Base-by-base conservation (phyloP, 1,140 invertebrate genomes). In the Drosophila kepulauana region DNA sequence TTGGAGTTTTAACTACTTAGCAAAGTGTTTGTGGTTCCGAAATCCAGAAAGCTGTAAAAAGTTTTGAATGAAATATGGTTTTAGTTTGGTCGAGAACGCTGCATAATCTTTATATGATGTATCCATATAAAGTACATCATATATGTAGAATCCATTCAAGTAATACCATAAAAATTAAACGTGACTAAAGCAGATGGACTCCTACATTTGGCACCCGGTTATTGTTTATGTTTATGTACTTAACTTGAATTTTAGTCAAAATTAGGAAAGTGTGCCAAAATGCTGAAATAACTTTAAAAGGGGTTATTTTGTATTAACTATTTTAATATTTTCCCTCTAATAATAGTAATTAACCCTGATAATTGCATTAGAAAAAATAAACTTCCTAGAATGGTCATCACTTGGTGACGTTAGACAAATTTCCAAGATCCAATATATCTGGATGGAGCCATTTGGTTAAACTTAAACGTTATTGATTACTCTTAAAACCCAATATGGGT, bases 21-120 rank as follows among this genome's bases (percentile, higher is more conserved):
- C 20, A 25, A 25, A 25, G 3, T 3, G 20, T 25, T 25, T 25
- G 20, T 25, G 20, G 20, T 25, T 4, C 20, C 43, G 25, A 66
- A 75, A 80, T 78, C 77, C 84, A 77, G 69, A 77, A 78, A 82
- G 72, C 59, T 65, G 52, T 65, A 35, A 33, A 30, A 43, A 16
- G 57, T 25, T 43, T 58, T 38, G 52, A 2, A 8, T 38, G 35
- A 10, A 3, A 38, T 11, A 38, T 38, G 35, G 35, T 3, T 38
- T 38, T 10, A 3, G 35, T 10, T 38, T 38, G 64, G 52, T 57
- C 66, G 56, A 56, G 67, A 43, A 75, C 49, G 10, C 30, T 71
- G 72, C 72, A 64, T n/a, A 75, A 51, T 49, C 35, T 38, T 38
- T 43, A 13, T 25, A 11, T 59, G 52, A 4, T 25, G 3, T 25